A percentile compares a stretch with the other conserved stretches of the same genome.
Conservation (phyloP, 2,888 invertebrate species). For the Sarcophaga subvicina region DNA sequence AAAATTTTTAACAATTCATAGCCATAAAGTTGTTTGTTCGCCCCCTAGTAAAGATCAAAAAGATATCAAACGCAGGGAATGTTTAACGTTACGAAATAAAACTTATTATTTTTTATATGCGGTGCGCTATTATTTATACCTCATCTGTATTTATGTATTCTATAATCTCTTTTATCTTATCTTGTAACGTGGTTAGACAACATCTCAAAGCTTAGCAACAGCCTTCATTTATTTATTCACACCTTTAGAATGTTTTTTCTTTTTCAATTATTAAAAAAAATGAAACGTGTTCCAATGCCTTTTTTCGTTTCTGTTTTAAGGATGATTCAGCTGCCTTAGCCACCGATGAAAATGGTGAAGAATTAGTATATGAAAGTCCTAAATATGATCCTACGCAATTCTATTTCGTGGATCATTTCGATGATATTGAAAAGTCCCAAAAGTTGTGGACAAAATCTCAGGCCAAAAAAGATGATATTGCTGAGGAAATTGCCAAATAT, state of each 20-base stretch:
- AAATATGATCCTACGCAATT: conserved; percentile 84
- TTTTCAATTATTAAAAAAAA: neutral
- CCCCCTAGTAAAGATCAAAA: too few relatives aligned
- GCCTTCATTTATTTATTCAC: neutral
- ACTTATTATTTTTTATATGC: too few relatives aligned
- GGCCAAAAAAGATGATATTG: conserved; percentile 94
- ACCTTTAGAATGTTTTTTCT: neutral
- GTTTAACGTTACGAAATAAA: too few relatives aligned
- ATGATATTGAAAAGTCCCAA: conserved; percentile 87
- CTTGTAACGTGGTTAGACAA: neutral
- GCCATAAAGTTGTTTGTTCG: too few relatives aligned
- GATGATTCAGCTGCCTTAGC: conserved; percentile 61
- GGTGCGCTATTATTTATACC: neutral
- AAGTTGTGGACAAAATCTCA: conserved; percentile 93
- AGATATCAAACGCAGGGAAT: too few relatives aligned
- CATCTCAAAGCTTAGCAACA: neutral
- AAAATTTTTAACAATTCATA: too few relatives aligned
- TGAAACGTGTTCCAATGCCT: neutral
- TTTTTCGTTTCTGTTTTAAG: conserved; percentile 44
- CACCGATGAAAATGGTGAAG: conserved; percentile 71
- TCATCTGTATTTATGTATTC: neutral
- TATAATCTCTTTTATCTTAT: neutral
- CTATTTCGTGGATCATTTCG: conserved; percentile 94
- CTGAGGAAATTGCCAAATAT: conserved; percentile 96
- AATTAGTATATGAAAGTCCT: conserved; percentile 87